These are phyloP conservation scores for Steinernema khuongi DNA, from an alignment of 1,140 invertebrate genomes.

Conservation along the genomic window DNA sequence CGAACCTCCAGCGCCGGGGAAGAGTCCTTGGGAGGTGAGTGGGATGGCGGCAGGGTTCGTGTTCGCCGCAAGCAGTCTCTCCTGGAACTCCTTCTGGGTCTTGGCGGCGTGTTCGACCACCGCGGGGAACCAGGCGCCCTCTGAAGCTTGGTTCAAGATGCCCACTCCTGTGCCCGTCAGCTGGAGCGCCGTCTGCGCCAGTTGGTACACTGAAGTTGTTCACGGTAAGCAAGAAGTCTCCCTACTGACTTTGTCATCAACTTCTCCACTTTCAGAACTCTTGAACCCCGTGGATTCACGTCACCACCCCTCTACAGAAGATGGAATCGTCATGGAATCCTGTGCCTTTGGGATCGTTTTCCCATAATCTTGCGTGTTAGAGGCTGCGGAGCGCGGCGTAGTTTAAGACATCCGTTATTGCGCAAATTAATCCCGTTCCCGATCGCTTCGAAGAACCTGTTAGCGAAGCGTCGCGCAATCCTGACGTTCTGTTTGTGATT, in stretches of 20 bases:
- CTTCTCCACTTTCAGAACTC: no score
- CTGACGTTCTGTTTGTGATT: background rate
- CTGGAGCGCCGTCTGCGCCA: conserved; percentile 54
- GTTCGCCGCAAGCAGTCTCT: conserved; percentile 11
- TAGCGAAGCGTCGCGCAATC: background rate
- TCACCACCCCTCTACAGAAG: no score
- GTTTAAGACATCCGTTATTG: background rate
- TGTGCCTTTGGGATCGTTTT: no score
- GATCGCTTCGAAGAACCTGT: background rate
- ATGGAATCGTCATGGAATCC: no score
- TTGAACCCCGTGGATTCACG: no score
- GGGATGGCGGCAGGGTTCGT: background rate
- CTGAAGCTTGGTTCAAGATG: conserved; percentile 52
- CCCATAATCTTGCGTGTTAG: no score
- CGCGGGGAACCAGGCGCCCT: conserved; percentile 49
- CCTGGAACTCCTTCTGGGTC: conserved; percentile 23
- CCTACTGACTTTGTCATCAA: no score
- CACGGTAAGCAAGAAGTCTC: no score
- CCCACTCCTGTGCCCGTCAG: conserved; percentile 54
- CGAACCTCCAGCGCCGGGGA: conserved; percentile 7
- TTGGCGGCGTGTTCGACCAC: conserved; percentile 44
- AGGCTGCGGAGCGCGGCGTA: background rate
- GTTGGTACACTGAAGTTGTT: conserved; percentile 55
- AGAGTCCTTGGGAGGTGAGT: background rate
- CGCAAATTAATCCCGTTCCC: background rate